Evolutionary conservation across 2,888 invertebrate species (phyloP).

Genomic region (Sarcophaga rosellei): DNA sequence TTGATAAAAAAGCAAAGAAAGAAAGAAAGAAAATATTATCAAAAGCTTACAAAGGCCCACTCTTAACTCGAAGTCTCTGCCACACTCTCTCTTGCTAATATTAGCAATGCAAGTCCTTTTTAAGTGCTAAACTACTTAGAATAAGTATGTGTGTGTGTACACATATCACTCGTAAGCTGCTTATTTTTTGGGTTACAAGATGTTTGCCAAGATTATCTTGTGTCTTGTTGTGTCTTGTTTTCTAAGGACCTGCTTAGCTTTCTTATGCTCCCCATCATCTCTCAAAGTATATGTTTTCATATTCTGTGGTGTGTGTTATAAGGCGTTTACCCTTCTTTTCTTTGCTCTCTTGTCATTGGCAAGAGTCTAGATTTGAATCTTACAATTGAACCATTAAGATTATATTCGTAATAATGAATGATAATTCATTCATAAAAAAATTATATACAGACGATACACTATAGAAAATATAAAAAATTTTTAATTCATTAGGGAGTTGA

Average conservation of each 20-base stretch:
- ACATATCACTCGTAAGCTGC: slow-evolving; percentile 50
- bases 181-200: slow-evolving; percentile 62
- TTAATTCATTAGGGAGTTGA: slow-evolving; percentile 42
- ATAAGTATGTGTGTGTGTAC: background rate
- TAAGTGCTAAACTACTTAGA: background rate
- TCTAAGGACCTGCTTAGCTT: too few species aligned
- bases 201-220: slow-evolving; percentile 60
- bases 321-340: slow-evolving; percentile 46
- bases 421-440: slow-evolving; percentile 45
- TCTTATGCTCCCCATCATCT: too few species aligned
- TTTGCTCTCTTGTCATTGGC: background rate
- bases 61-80: background rate
- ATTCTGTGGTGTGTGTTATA: too few species aligned
- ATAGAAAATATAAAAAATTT: background rate
- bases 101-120: slow-evolving; percentile 14
- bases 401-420: slow-evolving; percentile 24
- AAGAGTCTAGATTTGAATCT: slow-evolving; percentile 36
- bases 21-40: too few species aligned
- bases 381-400: slow-evolving; percentile 56
- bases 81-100: background rate
- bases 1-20: slow-evolving; percentile 52
- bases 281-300: too few species aligned
- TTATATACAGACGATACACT: slow-evolving; percentile 40
- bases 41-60: background rate
- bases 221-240: slow-evolving; percentile 2